Base-by-base conservation (phyloP, 2,797 vertebrate genomes). In the Melanotaenia trifasciata region DNA sequence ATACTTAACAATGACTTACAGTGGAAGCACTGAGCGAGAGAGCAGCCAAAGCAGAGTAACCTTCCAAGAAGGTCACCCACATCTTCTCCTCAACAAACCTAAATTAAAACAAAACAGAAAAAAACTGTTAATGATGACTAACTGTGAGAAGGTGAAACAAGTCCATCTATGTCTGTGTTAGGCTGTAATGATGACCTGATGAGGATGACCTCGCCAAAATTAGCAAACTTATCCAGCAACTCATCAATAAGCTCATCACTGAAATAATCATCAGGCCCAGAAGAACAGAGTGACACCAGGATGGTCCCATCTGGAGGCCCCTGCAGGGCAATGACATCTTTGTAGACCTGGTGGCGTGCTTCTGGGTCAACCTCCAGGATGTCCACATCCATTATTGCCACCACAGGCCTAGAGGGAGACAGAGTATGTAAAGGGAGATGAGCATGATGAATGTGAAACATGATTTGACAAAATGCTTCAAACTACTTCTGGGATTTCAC, bases 61-160 rank as follows among this genome's bases (percentile, higher is more conserved):
- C 98, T 88, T 99, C 98, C 87, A 98, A 89, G 94, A 99, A 99
- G 0, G 98, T 99, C 77, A 99, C 97, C 98, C 97, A 99, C 98
- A 99, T 99, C 93, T 98, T 99, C 93, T 99, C 97, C 89, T 99
- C 98, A 10, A 99, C 97, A 71, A 99, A 99, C 89, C 98, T 99
- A 88, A 45, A 79, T 0, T 57, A 67, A 77, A 24, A 73, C 68
- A 45, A 20, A 74, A 75, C 0, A 30, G 45, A 76, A 73, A 18
- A 54, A 50, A 13, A 78, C 53, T 75, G 18, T 79, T 35, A 80
- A 47, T 60, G 20, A 2, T 22, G 43, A 58, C 9, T 0, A n/a
- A 33, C 18, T 1, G 18, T 62, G 47, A 77, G 14, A 3, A 50
- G n/a, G 9, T 28, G 9, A 72, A 0, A 1, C 5, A n/a, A 8